phyloP scores from a whole-genome alignment of 2,113 vertebrate genomes.

The Campylorhamphus procurvoides region DNA sequence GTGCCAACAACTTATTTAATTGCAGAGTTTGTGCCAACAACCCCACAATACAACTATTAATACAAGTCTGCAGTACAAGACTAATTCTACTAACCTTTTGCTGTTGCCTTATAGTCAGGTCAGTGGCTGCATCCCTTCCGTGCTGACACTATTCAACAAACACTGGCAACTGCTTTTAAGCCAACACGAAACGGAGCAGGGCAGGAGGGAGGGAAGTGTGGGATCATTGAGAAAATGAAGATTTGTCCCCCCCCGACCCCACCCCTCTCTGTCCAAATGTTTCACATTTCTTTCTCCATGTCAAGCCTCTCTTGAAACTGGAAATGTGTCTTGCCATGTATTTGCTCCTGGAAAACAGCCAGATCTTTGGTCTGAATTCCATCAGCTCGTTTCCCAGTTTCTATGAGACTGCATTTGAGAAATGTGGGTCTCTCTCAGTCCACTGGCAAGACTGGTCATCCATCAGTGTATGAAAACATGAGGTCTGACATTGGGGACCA shows the following conservation, averaged over 20 bases:
- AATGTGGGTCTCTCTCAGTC: constrained; percentile 7
- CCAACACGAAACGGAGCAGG: constrained; percentile 22
- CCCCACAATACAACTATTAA: constrained; percentile 74
- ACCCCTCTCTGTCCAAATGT: neutral
- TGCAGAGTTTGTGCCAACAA: constrained; percentile 69
- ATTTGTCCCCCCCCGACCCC: neutral
- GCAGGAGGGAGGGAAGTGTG: neutral
- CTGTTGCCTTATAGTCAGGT: constrained; percentile 64
- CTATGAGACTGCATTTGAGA: constrained; percentile 66
- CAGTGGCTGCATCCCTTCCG: constrained; percentile 57
- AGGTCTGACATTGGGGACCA: neutral
- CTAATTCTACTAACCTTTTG: constrained; percentile 77
- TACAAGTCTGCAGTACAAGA: constrained; percentile 62
- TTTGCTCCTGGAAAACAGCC: constrained; percentile 66
- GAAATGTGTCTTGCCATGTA: neutral
- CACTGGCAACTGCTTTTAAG: constrained; percentile 54
- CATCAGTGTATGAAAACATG: neutral
- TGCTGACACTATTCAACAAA: constrained; percentile 54
- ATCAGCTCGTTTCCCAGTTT: constrained; percentile 73
- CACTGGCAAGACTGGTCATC: neutral
- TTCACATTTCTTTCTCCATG: neutral
- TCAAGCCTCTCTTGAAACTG: constrained; percentile 25
- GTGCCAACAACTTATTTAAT: constrained; percentile 71
- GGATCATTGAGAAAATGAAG: neutral
- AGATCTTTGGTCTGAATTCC: constrained; percentile 73